These are phyloP conservation scores for Sesia apiformis DNA, from an alignment of 2,888 invertebrate genomes.

Conservation along the genomic window DNA sequence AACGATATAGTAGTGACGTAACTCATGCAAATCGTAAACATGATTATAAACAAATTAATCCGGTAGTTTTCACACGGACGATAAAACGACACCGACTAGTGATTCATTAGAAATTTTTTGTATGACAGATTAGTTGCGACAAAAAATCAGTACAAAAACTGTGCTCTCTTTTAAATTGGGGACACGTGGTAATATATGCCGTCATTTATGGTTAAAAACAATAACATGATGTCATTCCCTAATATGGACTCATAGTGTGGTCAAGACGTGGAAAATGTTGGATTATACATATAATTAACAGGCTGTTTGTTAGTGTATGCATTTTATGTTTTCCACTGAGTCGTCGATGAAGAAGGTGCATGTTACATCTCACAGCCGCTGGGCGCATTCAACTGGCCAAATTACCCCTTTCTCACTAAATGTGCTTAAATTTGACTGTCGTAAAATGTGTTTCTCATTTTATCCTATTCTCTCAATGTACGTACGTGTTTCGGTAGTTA, in stretches of 20 bases:
- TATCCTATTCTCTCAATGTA: too few species aligned
- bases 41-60: constrained; percentile 4
- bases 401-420: too few species aligned
- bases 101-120: background rate
- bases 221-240: constrained; percentile 44
- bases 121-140: background rate
- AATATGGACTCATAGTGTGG: constrained; percentile 20
- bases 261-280: constrained; percentile 7
- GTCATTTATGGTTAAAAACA: constrained; percentile 48
- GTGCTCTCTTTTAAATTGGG: constrained; percentile 50
- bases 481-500: too few species aligned
- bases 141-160: constrained; percentile 8
- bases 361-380: too few species aligned
- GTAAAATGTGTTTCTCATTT: too few species aligned
- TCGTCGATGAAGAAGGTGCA: too few species aligned
- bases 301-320: background rate
- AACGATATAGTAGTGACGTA: background rate
- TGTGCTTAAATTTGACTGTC: too few species aligned
- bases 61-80: constrained; percentile 5
- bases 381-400: too few species aligned
- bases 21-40: background rate
- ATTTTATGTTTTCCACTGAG: background rate
- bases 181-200: constrained; percentile 44
- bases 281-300: background rate
- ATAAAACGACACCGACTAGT: background rate